Evolutionary conservation across 2,888 invertebrate species (phyloP), one percentile per base, ranked within the genome.

Genomic region (Teinopalpus imperialis): DNA sequence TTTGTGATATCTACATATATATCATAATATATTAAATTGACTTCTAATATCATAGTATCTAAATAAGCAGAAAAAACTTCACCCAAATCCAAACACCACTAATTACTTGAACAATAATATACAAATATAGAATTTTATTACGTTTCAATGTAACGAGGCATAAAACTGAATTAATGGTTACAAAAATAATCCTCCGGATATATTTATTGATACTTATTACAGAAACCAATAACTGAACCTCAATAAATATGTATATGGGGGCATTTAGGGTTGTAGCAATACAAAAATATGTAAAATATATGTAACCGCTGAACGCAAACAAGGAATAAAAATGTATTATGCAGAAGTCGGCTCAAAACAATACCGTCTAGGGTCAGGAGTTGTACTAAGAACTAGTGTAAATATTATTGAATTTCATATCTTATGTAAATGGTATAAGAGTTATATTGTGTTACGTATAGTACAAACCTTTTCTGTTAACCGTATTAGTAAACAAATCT

Each of bases 241-340:
- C 57, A 66, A 81, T 81, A 81, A 77, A 78, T 78, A 80, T 79
- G 77, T 66, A 77, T 72, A 80, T 81, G 64, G 66, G 66, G 47
- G 57, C 62, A 66, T 67, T 72, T 69, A 58, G 55, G 48, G 53
- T 56, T 53, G 54, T 49, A 60, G 53, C 59, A 56, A 56, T 59
- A 57, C 52, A 57, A 63, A 75, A 67, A 69, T 79, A 81, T 74
- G 74, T 75, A 72, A 74, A 78, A 77, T 78, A 80, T 81, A 83
- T 83, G 81, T 82, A 27, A 81, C 72, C 76, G 61, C 52, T 54
- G 57, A 68, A 68, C 68, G 67, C 70, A 72, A 73, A 80, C 75
- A 78, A 76, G 74, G 73, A 69, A 79, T 77, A 80, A 75, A 75
- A 74, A 82, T 85, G 81, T 80, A 71, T 86, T 83, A 86, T 86